Percentiles rank a stretch among this genome's conserved stretches.
Evolutionary conservation across 2,888 invertebrate genomes (phyloP).

Genomic region (Linyphia triangularis): DNA sequence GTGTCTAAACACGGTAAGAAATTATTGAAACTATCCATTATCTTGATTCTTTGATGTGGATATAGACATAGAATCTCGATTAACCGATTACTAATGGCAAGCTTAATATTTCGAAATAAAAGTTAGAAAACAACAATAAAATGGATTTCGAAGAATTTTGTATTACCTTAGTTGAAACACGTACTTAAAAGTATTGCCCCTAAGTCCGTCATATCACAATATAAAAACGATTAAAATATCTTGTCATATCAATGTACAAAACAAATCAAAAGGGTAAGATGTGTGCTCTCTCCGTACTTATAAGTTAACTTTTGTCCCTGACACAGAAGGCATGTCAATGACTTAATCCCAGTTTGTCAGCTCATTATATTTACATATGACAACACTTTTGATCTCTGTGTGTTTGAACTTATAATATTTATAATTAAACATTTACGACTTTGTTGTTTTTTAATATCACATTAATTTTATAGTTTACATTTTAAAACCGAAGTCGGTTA

Average conservation of each 20-base stretch:
- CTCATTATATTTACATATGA: neutral
- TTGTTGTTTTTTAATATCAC: neutral
- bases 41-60: too few relatives aligned
- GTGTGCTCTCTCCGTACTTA: neutral
- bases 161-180: too few relatives aligned
- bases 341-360: neutral
- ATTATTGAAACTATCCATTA: too few relatives aligned
- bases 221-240: neutral
- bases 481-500: neutral
- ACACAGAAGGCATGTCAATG: neutral
- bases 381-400: neutral
- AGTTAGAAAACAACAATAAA: neutral
- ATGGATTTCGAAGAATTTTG: too few relatives aligned
- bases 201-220: neutral
- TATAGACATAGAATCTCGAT: conserved; percentile 1
- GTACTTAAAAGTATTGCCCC: too few relatives aligned
- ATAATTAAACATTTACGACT: neutral
- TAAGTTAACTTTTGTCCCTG: neutral
- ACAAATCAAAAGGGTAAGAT: neutral
- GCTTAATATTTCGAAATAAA: neutral
- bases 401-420: too few relatives aligned
- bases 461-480: neutral
- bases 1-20: too few relatives aligned
- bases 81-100: neutral
- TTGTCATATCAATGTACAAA: neutral